A percentile compares a stretch with the other conserved stretches of the same genome.
phyloP scores from a whole-genome alignment of 2,888 invertebrate genomes.

The Drosophila atripex region DNA sequence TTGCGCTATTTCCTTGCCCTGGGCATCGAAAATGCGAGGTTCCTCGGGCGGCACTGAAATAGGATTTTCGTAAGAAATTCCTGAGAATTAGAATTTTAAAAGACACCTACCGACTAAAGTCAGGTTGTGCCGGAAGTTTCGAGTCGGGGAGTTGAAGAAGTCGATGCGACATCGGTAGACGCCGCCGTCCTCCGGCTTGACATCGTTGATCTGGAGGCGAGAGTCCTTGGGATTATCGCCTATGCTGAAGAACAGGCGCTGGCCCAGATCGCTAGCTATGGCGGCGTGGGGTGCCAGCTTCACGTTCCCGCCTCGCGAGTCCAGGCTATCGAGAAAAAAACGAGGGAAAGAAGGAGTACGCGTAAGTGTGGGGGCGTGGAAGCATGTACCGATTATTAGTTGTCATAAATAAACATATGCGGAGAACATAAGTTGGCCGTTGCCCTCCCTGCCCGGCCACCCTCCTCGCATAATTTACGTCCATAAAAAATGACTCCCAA shows the following conservation, averaged over 20 bases:
- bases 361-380: slow-evolving; percentile 63
- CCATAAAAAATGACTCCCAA: slow-evolving; percentile 74
- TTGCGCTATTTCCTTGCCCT: slow-evolving; percentile 91
- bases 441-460: slow-evolving; percentile 39
- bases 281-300: slow-evolving; percentile 89
- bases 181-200: slow-evolving; percentile 90
- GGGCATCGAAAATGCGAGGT: slow-evolving; percentile 92
- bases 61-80: not conserved
- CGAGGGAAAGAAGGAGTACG: slow-evolving; percentile 6
- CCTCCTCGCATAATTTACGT: slow-evolving; percentile 67
- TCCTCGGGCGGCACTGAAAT: slow-evolving; percentile 90
- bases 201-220: slow-evolving; percentile 89
- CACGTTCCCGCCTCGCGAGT: slow-evolving; percentile 90
- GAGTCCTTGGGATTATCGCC: slow-evolving; percentile 90
- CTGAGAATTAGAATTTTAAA: not conserved
- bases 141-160: slow-evolving; percentile 94
- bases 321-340: slow-evolving; percentile 86
- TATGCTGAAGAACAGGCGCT: slow-evolving; percentile 89
- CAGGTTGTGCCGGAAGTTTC: slow-evolving; percentile 93
- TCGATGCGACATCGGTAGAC: slow-evolving; percentile 94
- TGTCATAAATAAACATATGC: slow-evolving; percentile 78
- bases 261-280: slow-evolving; percentile 90
- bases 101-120: slow-evolving; percentile 92
- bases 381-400: slow-evolving; percentile 66
- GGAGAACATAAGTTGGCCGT: slow-evolving; percentile 60